Base-by-base conservation (phyloP, 1,140 invertebrate species). In the Drosophila biarmipes region DNA sequence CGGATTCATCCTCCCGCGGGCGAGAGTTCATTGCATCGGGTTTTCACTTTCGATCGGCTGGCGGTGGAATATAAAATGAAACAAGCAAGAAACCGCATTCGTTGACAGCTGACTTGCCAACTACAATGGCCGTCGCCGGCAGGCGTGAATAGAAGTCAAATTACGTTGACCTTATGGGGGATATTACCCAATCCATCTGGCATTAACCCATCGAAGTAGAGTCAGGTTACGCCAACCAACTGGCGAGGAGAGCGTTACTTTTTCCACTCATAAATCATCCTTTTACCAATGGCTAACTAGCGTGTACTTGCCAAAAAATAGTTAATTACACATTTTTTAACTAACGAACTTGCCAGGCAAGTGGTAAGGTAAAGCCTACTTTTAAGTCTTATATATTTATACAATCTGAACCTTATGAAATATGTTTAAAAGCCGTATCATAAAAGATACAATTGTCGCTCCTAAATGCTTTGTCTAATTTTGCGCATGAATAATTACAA, bases 41-140 rank as follows among this genome's bases (percentile, higher is more conserved):
- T 76, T 76, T 76, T 76, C 73, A 76, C 73, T 76, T 76, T 76
- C 73, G 55, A 68, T 76, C 68, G 73, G 52, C 48, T 43, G 42
- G 49, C 31, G 42, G 62, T 15, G 5, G 24, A 48, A 29, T 14
- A 14, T 40, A 15, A 69, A 56, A 14, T 67, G 54, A 19, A 17
- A 19, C 8, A 69, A 43, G 38, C n/a, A 17, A 6, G 11, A 75
- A 76, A 76, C 73, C 73, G 62, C 73, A 76, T 48, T 61, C 40
- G 72, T 75, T 75, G 72, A 75, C 71, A 75, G 72, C 58, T 69
- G 46, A 69, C 52, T 57, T 69, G 31, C 66, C 57, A 62, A 66
- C 58, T 63, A 67, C 58, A 67, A 67, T 64, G 63, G 66, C 49
- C 12, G 56, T 11, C 29, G 27, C 40, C 42, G 56, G 66, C 66